Conservation (phyloP, 2,113 vertebrate species). For the Amblyopsis rosae region DNA sequence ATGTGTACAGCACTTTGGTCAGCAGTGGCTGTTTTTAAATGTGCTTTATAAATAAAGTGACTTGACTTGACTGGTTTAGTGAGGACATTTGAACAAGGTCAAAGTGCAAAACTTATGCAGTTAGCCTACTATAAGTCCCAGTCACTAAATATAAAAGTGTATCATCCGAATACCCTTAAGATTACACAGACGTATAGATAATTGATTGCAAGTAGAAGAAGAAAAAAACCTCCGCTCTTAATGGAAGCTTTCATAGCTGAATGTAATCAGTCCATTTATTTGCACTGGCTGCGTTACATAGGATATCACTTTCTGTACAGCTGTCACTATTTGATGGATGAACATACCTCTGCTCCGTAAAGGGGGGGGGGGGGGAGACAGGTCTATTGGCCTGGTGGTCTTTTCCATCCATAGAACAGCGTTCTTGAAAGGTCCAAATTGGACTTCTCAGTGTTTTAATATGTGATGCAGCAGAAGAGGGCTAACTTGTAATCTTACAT, state of each 20-base stretch:
- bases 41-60: too few relatives aligned
- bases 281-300: conserved; percentile 36
- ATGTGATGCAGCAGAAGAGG: too few relatives aligned
- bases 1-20: too few relatives aligned
- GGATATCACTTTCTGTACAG: conserved; percentile 24
- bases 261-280: conserved; percentile 39
- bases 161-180: background rate
- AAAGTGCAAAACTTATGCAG: too few relatives aligned
- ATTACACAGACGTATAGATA: conserved; percentile 23
- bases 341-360: conserved; percentile 49
- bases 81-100: too few relatives aligned
- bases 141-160: conserved; percentile 14
- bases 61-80: too few relatives aligned
- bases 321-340: conserved; percentile 71
- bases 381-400: background rate
- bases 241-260: conserved; percentile 15
- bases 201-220: conserved; percentile 32
- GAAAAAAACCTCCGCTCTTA: conserved; percentile 10
- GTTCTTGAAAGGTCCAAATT: too few relatives aligned
- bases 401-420: background rate
- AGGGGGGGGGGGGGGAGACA: too few relatives aligned
- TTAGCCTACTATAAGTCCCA: too few relatives aligned
- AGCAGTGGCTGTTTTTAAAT: too few relatives aligned
- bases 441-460: too few relatives aligned
- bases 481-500: too few relatives aligned